A percentile compares a stretch with the other conserved stretches of the same genome.
These are phyloP conservation scores for Gordius sp. DNA, from an alignment of 2,888 invertebrate species.

Conservation along the genomic window DNA sequence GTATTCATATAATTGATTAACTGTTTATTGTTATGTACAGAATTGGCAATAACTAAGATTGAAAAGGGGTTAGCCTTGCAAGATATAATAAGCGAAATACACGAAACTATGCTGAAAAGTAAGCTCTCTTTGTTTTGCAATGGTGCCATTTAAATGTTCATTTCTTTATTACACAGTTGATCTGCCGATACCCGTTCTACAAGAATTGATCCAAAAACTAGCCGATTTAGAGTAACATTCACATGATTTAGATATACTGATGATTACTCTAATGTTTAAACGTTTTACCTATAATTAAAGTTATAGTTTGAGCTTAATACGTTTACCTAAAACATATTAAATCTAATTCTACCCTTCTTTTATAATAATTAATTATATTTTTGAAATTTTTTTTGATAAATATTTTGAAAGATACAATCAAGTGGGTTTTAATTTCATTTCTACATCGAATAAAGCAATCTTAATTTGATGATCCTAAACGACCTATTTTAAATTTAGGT, in stretches of 20 bases:
- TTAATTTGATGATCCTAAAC: slow-evolving; percentile 16
- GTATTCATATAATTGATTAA: too few relatives aligned
- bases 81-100: slow-evolving; percentile 72
- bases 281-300: neutral
- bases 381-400: too few relatives aligned
- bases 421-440: too few relatives aligned
- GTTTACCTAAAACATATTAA: neutral
- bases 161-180: slow-evolving; percentile 39
- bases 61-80: slow-evolving; percentile 66
- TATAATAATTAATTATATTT: too few relatives aligned
- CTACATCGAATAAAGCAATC: too few relatives aligned
- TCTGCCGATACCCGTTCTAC: slow-evolving; percentile 49
- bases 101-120: slow-evolving; percentile 60
- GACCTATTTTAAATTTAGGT: neutral
- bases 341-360: slow-evolving; percentile 2
- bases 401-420: too few relatives aligned
- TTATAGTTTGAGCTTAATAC: neutral
- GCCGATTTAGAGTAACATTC: slow-evolving; percentile 47
- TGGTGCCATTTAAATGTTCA: neutral
- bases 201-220: slow-evolving; percentile 54
- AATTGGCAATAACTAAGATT: too few relatives aligned
- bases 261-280: neutral
- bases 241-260: neutral
- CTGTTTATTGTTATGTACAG: too few relatives aligned
- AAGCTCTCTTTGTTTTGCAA: slow-evolving; percentile 28